Percentiles rank a stretch among this genome's conserved stretches.
These are phyloP conservation scores for Microchrysa polita DNA, from an alignment of 2,888 invertebrate species.

Conservation along the genomic window DNA sequence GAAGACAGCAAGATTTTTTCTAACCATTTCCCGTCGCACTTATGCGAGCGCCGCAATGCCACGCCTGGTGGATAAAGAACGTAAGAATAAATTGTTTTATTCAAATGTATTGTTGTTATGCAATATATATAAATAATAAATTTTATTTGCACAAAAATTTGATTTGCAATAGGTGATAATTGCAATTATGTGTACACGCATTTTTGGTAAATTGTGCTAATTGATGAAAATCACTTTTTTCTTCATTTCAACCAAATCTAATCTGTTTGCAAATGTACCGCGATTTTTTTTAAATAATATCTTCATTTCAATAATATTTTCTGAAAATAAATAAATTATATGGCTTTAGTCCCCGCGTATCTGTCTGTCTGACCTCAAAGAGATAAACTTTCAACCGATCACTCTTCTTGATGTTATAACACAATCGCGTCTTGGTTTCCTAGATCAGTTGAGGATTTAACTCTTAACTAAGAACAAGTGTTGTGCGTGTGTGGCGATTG, in stretches of 20 bases:
- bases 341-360: no score
- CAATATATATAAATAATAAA: no score
- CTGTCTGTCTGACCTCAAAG: constrained; percentile 20
- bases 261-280: background rate
- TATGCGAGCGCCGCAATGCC: constrained; percentile 15
- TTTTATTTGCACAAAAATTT: no score
- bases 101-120: background rate
- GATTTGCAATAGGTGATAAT: background rate
- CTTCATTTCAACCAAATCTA: background rate
- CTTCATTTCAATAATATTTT: constrained; percentile 9
- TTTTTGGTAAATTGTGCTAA: constrained; percentile 7
- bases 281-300: constrained; percentile 5
- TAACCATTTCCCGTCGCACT: background rate
- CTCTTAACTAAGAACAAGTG: constrained; percentile 21
- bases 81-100: constrained; percentile 18
- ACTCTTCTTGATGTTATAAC: constrained; percentile 21
- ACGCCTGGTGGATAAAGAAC: constrained; percentile 19
- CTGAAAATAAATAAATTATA: constrained; percentile 11
- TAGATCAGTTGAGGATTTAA: constrained; percentile 39
- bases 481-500: constrained; percentile 4
- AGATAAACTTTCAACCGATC: constrained; percentile 38
- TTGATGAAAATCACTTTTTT: constrained; percentile 11
- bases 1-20: constrained; percentile 14
- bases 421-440: constrained; percentile 11
- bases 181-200: constrained; percentile 18